Percentiles rank a stretch among this genome's conserved stretches.
Evolutionary conservation across 2,888 invertebrate species (phyloP).

Genomic region (Coremacera marginata): DNA sequence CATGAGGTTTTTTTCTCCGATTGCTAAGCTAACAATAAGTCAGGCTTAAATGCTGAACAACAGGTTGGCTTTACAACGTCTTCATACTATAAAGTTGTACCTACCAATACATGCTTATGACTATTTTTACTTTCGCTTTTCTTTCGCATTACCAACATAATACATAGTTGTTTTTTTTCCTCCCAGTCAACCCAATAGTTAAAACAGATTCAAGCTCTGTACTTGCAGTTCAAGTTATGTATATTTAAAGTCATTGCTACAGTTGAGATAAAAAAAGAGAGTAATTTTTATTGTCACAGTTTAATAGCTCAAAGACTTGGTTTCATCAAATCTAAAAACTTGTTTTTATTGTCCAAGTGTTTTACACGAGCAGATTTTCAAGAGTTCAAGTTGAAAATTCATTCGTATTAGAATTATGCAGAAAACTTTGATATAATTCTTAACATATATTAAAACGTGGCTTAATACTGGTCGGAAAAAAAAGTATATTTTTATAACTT

Average conservation of each 20-base stretch:
- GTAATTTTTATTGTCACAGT: neutral
- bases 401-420: too few relatives aligned
- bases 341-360: too few relatives aligned
- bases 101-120: neutral
- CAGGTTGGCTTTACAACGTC: neutral
- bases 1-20: too few relatives aligned
- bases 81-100: neutral
- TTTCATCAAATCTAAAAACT: too few relatives aligned
- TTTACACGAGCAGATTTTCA: too few relatives aligned
- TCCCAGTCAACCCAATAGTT: neutral
- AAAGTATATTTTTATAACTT: too few relatives aligned
- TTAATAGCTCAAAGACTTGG: neutral
- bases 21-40: neutral
- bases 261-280: neutral
- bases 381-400: too few relatives aligned
- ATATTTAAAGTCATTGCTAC: slow-evolving; percentile 28
- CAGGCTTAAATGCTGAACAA: neutral
- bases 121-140: slow-evolving; percentile 44
- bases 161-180: neutral
- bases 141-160: slow-evolving; percentile 36
- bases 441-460: too few relatives aligned
- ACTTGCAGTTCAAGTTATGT: neutral
- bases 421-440: too few relatives aligned
- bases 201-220: slow-evolving; percentile 5
- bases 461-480: too few relatives aligned